phyloP scores from a whole-genome alignment of 2,888 invertebrate species.

The Trichopoda pennipes region DNA sequence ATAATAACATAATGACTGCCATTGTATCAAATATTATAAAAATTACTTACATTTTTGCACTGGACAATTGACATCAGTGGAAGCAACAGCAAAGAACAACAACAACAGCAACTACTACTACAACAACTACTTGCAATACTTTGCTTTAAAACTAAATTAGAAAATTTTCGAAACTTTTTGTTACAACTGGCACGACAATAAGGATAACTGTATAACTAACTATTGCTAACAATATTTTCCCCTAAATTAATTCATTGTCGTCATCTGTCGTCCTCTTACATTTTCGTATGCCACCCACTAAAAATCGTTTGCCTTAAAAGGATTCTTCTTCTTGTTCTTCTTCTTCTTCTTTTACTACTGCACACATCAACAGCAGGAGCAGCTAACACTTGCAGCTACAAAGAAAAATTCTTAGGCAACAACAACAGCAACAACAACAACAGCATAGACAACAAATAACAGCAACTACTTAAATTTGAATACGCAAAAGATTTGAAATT shows the following conservation, averaged over 20 bases:
- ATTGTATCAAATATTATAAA: slow-evolving; percentile 56
- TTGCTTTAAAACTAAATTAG: slow-evolving; percentile 14
- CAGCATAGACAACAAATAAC: slow-evolving; percentile 10
- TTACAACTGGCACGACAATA: slow-evolving; percentile 22
- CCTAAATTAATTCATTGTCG: slow-evolving; percentile 18
- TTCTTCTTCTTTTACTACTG: no score
- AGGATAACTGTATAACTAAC: slow-evolving; percentile 6
- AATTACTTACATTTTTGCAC: slow-evolving; percentile 47
- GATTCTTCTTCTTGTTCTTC: slow-evolving; percentile 25
- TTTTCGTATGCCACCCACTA: slow-evolving; percentile 43
- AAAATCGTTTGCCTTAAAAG: slow-evolving; percentile 50
- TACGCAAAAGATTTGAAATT: slow-evolving; percentile 55
- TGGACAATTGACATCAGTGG: slow-evolving; percentile 50
- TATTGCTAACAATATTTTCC: slow-evolving; percentile 28
- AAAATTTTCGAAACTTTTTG: slow-evolving; percentile 18
- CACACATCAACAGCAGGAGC: slow-evolving; percentile 29
- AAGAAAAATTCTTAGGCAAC: slow-evolving; percentile 35
- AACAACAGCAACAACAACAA: not conserved
- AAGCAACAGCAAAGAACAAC: not conserved
- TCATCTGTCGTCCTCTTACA: slow-evolving; percentile 15
- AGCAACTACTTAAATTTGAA: slow-evolving; percentile 31
- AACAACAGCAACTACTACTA: not conserved
- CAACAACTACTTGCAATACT: not conserved
- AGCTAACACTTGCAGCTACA: slow-evolving; percentile 18
- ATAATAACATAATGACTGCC: slow-evolving; percentile 55